These are phyloP conservation scores for Alauda arvensis DNA, from an alignment of 2,797 vertebrate species.

Conservation along the genomic window DNA sequence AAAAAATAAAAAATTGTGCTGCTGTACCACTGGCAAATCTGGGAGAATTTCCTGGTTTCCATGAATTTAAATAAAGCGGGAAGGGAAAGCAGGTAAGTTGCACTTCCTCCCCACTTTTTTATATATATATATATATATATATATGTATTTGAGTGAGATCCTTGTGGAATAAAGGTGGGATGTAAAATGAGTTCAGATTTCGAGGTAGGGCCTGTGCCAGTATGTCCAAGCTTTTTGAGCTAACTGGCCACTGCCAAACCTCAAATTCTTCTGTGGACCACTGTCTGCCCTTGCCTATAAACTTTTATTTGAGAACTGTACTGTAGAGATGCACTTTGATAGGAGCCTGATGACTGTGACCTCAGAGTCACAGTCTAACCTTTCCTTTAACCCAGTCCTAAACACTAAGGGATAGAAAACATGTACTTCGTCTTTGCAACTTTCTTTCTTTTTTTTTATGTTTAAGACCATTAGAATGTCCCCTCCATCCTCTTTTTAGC, in stretches of 20 bases:
- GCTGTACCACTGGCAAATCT: neutral
- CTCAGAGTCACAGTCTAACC: neutral
- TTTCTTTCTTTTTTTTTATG: neutral
- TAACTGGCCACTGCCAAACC: neutral
- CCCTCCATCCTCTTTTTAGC: neutral
- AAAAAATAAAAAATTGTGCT: neutral
- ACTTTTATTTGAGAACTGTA: neutral
- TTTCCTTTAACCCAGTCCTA: neutral
- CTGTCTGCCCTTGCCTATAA: neutral
- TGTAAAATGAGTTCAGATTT: neutral
- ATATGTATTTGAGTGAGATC: no score
- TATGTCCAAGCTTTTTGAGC: neutral
- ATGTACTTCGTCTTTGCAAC: neutral
- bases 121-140: no score
- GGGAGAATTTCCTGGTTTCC: constrained; percentile 8
- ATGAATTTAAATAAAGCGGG: neutral
- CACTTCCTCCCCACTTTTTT: rapidly evolving
- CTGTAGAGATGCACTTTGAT: neutral
- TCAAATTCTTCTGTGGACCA: neutral
- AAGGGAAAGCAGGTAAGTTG: rapidly evolving
- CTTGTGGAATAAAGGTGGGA: neutral
- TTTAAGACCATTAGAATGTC: neutral
- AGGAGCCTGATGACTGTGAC: neutral
- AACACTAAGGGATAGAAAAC: neutral
- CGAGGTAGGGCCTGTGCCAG: neutral